Percentiles rank a stretch among this genome's conserved stretches.
Evolutionary conservation across 2,797 vertebrate species (phyloP).

Genomic region (Eulemur coronatus): DNA sequence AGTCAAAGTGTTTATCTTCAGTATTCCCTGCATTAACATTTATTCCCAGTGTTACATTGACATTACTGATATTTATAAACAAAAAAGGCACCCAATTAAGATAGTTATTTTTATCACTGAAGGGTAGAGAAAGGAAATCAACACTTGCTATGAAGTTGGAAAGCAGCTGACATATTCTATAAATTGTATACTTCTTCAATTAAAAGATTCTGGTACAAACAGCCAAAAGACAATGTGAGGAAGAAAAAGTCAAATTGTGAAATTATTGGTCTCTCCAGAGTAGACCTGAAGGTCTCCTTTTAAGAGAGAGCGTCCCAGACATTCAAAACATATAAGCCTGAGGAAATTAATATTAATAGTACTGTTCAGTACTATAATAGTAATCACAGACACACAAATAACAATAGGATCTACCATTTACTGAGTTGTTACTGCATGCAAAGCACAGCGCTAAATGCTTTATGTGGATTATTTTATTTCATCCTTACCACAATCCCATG

Average conservation of each 20-base stretch:
- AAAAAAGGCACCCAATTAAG: conserved; percentile 27
- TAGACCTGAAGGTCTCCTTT: neutral
- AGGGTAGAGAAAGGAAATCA: conserved; percentile 53
- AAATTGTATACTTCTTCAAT: conserved; percentile 9
- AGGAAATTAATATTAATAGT: neutral
- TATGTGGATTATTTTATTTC: conserved; percentile 1
- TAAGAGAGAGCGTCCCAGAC: neutral
- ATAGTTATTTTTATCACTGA: conserved; percentile 32
- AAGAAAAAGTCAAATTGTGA: conserved; percentile 6
- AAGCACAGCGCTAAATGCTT: neutral
- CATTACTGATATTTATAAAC: conserved; percentile 21
- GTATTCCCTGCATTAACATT: conserved; percentile 15
- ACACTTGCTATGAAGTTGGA: conserved; percentile 39
- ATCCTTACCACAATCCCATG: neutral
- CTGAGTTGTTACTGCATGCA: neutral
- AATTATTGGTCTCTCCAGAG: conserved; percentile 5
- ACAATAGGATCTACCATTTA: neutral
- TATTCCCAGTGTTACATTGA: neutral
- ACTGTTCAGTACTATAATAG: neutral
- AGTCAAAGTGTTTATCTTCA: conserved; percentile 48
- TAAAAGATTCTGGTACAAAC: neutral
- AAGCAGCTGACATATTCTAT: conserved; percentile 2
- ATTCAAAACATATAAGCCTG: neutral
- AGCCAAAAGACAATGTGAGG: neutral
- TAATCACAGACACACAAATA: conserved; percentile 25